Evolutionary conservation across 2,113 vertebrate genomes (phyloP), one percentile per base, ranked within the genome.

Genomic region (Heloderma charlesbogerti): DNA sequence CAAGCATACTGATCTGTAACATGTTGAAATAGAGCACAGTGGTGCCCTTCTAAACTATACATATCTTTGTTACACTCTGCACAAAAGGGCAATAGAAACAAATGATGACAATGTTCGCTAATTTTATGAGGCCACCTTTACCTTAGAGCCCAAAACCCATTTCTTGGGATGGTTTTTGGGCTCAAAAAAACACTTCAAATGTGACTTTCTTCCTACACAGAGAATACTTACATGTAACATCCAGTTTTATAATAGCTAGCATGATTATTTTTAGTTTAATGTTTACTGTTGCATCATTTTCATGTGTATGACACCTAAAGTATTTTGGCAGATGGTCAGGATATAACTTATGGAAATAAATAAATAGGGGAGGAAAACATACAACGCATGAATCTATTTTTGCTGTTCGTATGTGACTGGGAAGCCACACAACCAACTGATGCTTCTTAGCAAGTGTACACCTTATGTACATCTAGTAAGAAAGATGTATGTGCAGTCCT

Each of bases 61-160:
- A 60, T 0, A 0, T 3, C 0, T 86, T 89, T 54, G 1, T 60
- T 8, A 18, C 40, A 31, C 0, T 3, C 43, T 31, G 22, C 31
- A n/a, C 71, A 54, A 89, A 15, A 66, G 29, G 77, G 3, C 20
- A 88, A 78, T 22, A 16, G 0, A 3, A 18, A 57, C 29, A 91
- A 87, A 75, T 78, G 0, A 29, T 27, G 18, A 75, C 83, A 77
- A 89, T 48, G 60, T 86, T 40, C 67, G 54, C 60, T 0, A 18
- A 25, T 40, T 72, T 37, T 72, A 51, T 77, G 51, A n/a, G 2
- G 15, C n/a, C 66, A 12, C 4, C 0, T 10, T 71, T 29, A 85
- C 67, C 37, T 3, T 9, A 34, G 0, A 43, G 54, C 54, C 66
- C 0, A 0, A 48, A 74, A 86, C 10, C 67, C 15, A 80, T 25